phyloP scores from a whole-genome alignment of 2,113 vertebrate species.

The Columba janthina region DNA sequence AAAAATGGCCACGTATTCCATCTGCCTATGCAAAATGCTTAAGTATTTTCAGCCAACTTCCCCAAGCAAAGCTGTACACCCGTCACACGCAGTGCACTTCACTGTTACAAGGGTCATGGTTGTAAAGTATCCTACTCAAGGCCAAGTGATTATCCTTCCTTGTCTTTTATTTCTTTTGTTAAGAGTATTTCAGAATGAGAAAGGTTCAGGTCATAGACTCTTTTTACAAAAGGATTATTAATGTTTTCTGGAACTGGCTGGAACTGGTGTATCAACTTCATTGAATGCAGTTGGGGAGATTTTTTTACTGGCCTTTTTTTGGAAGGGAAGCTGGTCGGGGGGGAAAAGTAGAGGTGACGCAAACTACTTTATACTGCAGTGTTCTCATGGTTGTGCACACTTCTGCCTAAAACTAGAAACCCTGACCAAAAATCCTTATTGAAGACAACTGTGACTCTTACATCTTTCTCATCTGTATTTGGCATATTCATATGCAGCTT shows the following conservation, averaged over 20 bases:
- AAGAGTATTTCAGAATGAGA: background rate
- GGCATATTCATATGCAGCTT: background rate
- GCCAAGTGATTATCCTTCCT: background rate
- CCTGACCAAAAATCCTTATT: background rate
- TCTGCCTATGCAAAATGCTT: slow-evolving; percentile 74
- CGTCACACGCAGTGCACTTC: background rate
- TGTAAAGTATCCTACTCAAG: background rate
- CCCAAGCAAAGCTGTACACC: background rate
- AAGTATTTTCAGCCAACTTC: slow-evolving; percentile 68
- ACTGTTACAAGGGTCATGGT: background rate
- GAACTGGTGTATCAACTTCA: background rate
- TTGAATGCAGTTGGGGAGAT: background rate
- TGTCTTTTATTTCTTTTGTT: background rate
- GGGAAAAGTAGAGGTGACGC: background rate
- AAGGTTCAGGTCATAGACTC: background rate
- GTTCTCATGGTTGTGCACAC: background rate
- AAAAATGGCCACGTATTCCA: slow-evolving; percentile 76
- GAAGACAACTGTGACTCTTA: background rate
- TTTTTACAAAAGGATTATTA: background rate
- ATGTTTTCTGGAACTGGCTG: background rate
- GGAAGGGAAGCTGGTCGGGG: background rate
- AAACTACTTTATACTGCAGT: background rate
- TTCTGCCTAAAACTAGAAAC: background rate
- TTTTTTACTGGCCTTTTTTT: background rate
- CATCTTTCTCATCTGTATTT: background rate